Percentiles rank a stretch among this genome's conserved stretches.
phyloP scores from a whole-genome alignment of 2,888 invertebrate genomes.

The Drosophila dives region DNA sequence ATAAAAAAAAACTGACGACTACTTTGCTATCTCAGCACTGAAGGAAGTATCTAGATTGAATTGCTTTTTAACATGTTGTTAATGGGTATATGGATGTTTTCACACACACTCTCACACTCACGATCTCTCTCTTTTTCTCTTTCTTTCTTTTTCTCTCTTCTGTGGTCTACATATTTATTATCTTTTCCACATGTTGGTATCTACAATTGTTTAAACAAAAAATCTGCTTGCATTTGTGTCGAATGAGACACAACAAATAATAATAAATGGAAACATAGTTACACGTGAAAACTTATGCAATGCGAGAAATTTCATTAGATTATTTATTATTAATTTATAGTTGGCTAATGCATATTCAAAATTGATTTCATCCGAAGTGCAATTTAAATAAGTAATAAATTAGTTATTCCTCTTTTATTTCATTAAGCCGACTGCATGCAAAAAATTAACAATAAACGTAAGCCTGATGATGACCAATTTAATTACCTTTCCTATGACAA shows the following conservation, averaged over 20 bases:
- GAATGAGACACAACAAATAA: slow-evolving; percentile 11
- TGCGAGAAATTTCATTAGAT: slow-evolving; percentile 15
- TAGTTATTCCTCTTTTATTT: background rate
- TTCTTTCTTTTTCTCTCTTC: background rate
- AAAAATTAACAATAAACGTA: background rate
- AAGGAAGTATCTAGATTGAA: slow-evolving; percentile 47
- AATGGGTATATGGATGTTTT: slow-evolving; percentile 13
- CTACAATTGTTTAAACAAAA: slow-evolving; percentile 52
- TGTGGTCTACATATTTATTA: slow-evolving; percentile 23
- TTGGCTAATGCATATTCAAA: slow-evolving; percentile 33
- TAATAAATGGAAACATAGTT: background rate
- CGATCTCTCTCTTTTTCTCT: slow-evolving; percentile 3
- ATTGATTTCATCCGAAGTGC: slow-evolving; percentile 14
- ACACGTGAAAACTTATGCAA: background rate
- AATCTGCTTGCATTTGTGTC: slow-evolving; percentile 4
- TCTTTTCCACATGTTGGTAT: slow-evolving; percentile 13
- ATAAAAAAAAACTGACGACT: slow-evolving; percentile 9
- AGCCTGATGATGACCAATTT: slow-evolving; percentile 45
- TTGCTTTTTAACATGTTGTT: slow-evolving; percentile 33
- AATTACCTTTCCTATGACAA: slow-evolving; percentile 29
- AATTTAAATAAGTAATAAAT: slow-evolving; percentile 21
- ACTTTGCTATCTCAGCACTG: slow-evolving; percentile 23
- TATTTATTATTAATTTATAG: slow-evolving; percentile 3
- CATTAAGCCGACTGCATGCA: background rate
- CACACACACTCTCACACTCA: background rate